Base-by-base conservation (phyloP, 2,113 vertebrate genomes). In the Nothoprocta pentlandii region DNA sequence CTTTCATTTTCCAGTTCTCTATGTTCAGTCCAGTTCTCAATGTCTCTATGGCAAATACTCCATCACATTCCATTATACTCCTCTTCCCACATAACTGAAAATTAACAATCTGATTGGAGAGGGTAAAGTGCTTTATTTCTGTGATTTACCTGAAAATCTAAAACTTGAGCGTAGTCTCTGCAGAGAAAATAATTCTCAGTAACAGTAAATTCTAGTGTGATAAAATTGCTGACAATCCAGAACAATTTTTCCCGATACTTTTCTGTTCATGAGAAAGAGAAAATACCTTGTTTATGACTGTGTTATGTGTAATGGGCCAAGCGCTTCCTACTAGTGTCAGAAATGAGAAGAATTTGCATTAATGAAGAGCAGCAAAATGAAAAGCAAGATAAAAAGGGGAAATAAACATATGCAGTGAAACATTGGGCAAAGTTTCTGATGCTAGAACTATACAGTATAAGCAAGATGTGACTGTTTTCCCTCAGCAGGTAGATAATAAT, bases 311-410 rank as follows among this genome's bases (percentile, higher is more conserved):
- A 95, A 95, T 95, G 94, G 88, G 80, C 93, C 88, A 95, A 90
- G 54, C 0, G 1, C 69, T 94, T 94, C 85, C 86, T 62, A 92
- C 88, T 21, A 80, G 62, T 82, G 87, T 79, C 54, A 74, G 69
- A 96, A 95, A 95, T 95, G 94, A 94, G 90, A 92, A 92, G 93
- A 95, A 90, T 92, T 54, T 93, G 92, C 93, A 95, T 94, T 93
- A 95, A 94, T 79, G 93, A 95, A 90, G 62, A 93, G 86, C 30
- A 76, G 61, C 69, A 92, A 93, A 93, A 89, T 25, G 53, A 79
- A 89, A 94, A 81, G 70, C 44, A 86, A 93, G 88, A 89, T 54
- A 81, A 93, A 77, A 88, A 90, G 10, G 8, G 41, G 36, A 94
- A 93, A 92, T 49, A 93, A 85, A 93, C 49, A 26, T 44, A 80